These are phyloP conservation scores for Neosalanx taihuensis DNA, from an alignment of 2,797 vertebrate genomes.

Conservation along the genomic window DNA sequence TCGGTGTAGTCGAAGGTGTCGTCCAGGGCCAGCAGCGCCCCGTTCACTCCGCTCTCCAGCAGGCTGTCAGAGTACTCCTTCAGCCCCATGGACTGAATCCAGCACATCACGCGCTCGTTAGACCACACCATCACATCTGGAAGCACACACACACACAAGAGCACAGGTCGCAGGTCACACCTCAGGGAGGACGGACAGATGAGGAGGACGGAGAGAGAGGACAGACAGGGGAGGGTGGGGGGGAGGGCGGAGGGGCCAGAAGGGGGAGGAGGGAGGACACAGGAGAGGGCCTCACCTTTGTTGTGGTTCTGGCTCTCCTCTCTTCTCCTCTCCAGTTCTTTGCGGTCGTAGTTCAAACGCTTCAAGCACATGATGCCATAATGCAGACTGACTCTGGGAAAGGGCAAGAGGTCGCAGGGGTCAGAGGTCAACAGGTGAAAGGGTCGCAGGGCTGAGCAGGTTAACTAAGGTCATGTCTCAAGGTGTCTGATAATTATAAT, in stretches of 20 bases:
- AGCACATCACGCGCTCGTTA: constrained; percentile 91
- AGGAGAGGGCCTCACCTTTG: constrained; percentile 72
- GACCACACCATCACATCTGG: constrained; percentile 95
- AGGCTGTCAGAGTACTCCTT: constrained; percentile 93
- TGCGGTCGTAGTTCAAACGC: constrained; percentile 90
- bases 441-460: constrained; percentile 14
- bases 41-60: constrained; percentile 88
- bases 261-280: constrained; percentile 15
- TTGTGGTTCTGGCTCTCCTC: constrained; percentile 86
- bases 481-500: background rate
- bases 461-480: constrained; percentile 36
- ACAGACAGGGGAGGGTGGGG: too few species aligned
- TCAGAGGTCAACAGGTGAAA: constrained; percentile 26
- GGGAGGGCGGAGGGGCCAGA: background rate
- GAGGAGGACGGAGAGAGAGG: background rate
- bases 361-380: constrained; percentile 96
- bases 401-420: constrained; percentile 42
- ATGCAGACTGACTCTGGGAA: constrained; percentile 87
- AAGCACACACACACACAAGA: too few species aligned
- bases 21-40: constrained; percentile 86
- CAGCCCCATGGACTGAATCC: constrained; percentile 86
- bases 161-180: too few species aligned
- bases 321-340: constrained; percentile 87
- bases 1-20: constrained; percentile 93
- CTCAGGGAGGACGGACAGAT: background rate